Conservation (phyloP, 2,888 invertebrate species). For the Rotaria macrura region DNA sequence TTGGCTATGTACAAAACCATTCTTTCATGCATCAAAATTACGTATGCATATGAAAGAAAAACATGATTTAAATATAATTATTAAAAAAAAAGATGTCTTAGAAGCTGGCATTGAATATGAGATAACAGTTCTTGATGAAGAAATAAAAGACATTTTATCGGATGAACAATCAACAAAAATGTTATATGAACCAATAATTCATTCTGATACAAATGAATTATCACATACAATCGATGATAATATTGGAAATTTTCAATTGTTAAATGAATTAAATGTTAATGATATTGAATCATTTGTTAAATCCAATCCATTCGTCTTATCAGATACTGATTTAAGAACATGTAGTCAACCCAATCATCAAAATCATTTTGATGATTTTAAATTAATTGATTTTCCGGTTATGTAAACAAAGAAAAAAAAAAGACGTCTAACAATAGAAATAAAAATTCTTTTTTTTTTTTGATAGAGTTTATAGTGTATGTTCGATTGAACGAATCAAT, state of each 20-base stretch:
- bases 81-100: conserved; percentile 14
- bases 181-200: background rate
- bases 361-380: background rate
- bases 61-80: background rate
- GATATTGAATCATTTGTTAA: conserved; percentile 4
- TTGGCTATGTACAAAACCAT: conserved; percentile 18
- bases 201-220: background rate
- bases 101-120: conserved; percentile 7
- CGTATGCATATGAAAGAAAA: conserved; percentile 7
- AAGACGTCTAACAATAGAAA: background rate
- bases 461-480: too few species aligned
- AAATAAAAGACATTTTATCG: background rate
- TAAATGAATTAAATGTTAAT: background rate
- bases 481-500: too few species aligned
- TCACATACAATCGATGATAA: background rate
- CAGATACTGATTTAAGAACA: background rate
- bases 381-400: background rate
- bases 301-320: background rate
- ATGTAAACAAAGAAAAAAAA: background rate
- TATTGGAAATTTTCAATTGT: background rate
- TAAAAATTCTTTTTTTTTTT: background rate
- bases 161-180: background rate
- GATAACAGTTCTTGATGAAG: background rate
- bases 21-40: conserved; percentile 1
- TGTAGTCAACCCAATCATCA: background rate